Base-by-base conservation (phyloP, 2,113 vertebrate genomes). In the Parus major region DNA sequence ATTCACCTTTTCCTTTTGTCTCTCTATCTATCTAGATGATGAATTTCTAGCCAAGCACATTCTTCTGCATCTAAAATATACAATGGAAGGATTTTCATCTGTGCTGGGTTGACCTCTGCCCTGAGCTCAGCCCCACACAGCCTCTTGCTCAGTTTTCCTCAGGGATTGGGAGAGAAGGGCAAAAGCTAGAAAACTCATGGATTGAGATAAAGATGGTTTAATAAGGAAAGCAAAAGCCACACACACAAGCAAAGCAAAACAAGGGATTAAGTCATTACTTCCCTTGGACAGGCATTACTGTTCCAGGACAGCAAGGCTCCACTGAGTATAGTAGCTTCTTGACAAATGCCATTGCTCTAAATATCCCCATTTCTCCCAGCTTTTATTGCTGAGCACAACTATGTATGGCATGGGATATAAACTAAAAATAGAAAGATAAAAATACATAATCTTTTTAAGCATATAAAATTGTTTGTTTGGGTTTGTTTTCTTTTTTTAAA, bases 381-480 rank as follows among this genome's bases (percentile, higher is more conserved):
- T 88, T 75, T 57, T 57, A n/a, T 13, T 82, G 19, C 5, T 24
- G 15, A 53, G 6, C 7, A 44, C 2, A 24, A 5, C 0, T 0
- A 46, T 13, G 28, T 25, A 64, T 27, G 9, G 5, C 8, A 52
- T 21, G 15, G 15, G 5, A 35, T 70, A 33, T 28, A 22, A 23
- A 33, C 14, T 41, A 29, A 78, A 71, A 36, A 33, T 11, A 39
- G 12, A 33, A 29, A 21, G 9, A 50, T 29, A 46, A 73, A 69
- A 73, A 66, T 25, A 44, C 11, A n/a, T 24, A 41, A 91, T 13
- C 2, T 8, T 31, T 15, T 42, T 55, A 80, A 66, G 83, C 0
- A 15, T n/a, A 57, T 1, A 12, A 79, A 61, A 13, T 33, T 44
- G 7, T 9, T 21, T 53, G 27, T 17, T 50, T 49, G 9, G 18